Evolutionary conservation across 2,113 vertebrate species (phyloP), one percentile per base, ranked within the genome.

Genomic region (Microtus montanus): DNA sequence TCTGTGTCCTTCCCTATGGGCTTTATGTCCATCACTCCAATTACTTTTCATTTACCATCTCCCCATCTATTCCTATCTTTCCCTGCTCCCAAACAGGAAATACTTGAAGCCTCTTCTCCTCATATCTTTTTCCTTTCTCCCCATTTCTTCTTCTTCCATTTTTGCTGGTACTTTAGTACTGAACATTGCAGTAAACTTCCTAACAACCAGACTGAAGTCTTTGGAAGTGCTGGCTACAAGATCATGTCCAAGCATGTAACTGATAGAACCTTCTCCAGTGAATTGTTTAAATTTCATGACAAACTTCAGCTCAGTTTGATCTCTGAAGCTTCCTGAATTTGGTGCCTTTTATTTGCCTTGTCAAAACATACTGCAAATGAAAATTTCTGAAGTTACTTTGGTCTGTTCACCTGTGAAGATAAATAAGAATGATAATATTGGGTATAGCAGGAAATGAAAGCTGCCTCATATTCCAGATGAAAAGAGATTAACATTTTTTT

Each of bases 311-410:
- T 80, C 20, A 58, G 19, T 15, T 13, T 58, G 66, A 85, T 30
- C 83, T 66, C 19, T 26, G 70, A 93, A 30, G 9, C 4, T 41
- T 64, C n/a, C 20, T 70, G 70, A 93, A 80, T 41, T 89, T 64
- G 26, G 26, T 7, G 68, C 70, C 2, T 8, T 94, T 33, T 82
- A 66, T 15, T 58, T 12, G 66, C 22, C 38, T 38, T 91, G 74
- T 44, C 22, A 94, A 58, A 38, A 94, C 80, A 91, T 70, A 91
- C 58, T 91, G 28, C 77, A 47, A 74, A 87, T 52, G 52, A 1
- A 90, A 82, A 35, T 78, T 64, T 30, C 79, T 70, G 52, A 87
- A 73, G 30, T 73, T 68, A 90, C 26, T 92, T 92, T 92, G 92
- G 2, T 77, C 24, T 87, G 49, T 74, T 2, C 17, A 93, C 30